phyloP scores from a whole-genome alignment of 2,888 invertebrate species.

The Pemphredon lugubris region DNA sequence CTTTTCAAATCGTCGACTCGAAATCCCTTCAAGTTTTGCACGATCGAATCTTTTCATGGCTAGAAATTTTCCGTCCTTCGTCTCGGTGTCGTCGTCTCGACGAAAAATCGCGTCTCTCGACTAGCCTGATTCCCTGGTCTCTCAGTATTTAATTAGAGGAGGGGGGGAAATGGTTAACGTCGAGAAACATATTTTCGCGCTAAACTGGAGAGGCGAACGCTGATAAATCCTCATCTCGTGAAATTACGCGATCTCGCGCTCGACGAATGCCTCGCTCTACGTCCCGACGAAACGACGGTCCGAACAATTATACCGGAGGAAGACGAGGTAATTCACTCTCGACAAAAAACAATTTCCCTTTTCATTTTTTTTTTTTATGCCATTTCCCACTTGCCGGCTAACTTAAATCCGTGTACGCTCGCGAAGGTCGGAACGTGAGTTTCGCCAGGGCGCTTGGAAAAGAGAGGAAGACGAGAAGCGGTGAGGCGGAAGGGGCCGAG shows the following conservation, averaged over 20 bases:
- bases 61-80: no score
- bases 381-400: not conserved
- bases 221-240: not conserved
- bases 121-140: no score
- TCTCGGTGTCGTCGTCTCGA: not conserved
- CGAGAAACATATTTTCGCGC: no score
- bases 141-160: no score
- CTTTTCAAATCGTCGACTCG: no score
- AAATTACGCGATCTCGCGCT: not conserved
- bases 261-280: not conserved
- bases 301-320: slow-evolving; percentile 20
- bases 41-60: no score
- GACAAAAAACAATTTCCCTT: slow-evolving; percentile 35
- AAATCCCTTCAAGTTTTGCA: no score
- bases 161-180: no score
- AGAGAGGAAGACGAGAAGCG: slow-evolving; percentile 8
- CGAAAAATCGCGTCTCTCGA: no score
- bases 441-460: slow-evolving; percentile 6
- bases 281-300: not conserved
- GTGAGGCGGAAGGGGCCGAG: not conserved
- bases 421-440: slow-evolving; percentile 6
- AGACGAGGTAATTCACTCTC: slow-evolving; percentile 12
- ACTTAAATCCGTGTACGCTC: slow-evolving; percentile 16
- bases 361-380: not conserved
- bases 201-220: not conserved